A percentile compares a stretch with the other conserved stretches of the same genome.
Evolutionary conservation across 2,888 invertebrate genomes (phyloP).

Genomic region (Acronicta aceris): DNA sequence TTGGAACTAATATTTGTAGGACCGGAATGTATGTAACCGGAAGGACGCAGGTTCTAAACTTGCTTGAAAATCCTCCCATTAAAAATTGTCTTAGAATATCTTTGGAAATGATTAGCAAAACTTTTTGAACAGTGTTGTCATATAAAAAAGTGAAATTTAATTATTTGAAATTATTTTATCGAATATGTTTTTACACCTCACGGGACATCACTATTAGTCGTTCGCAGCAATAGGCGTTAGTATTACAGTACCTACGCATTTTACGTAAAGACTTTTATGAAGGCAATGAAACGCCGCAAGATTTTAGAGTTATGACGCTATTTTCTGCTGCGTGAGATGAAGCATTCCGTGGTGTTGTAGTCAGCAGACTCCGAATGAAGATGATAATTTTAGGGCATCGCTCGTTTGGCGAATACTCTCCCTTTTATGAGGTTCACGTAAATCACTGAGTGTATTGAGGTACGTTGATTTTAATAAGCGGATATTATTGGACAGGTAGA

Average conservation of each 20-base stretch:
- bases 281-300: conserved; percentile 71
- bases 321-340: conserved; percentile 57
- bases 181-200: neutral
- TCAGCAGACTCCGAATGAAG: conserved; percentile 54
- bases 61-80: too few relatives aligned
- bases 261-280: conserved; percentile 68
- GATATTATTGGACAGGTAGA: conserved; percentile 13
- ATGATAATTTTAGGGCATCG: conserved; percentile 55
- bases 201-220: conserved; percentile 44
- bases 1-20: neutral
- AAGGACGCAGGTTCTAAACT: too few relatives aligned
- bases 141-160: too few relatives aligned
- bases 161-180: neutral
- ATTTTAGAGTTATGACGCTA: conserved; percentile 68
- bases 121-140: too few relatives aligned
- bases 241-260: conserved; percentile 56
- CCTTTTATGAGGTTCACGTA: conserved; percentile 30
- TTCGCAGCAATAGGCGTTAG: conserved; percentile 44
- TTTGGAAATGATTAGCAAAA: too few relatives aligned
- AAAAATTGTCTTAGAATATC: too few relatives aligned
- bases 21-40: too few relatives aligned
- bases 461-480: conserved; percentile 25
- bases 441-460: conserved; percentile 28
- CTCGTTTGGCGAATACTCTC: conserved; percentile 40
- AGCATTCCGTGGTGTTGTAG: conserved; percentile 44